These are phyloP conservation scores for Brachyopa scutellaris DNA, from an alignment of 2,888 invertebrate genomes.

Conservation along the genomic window DNA sequence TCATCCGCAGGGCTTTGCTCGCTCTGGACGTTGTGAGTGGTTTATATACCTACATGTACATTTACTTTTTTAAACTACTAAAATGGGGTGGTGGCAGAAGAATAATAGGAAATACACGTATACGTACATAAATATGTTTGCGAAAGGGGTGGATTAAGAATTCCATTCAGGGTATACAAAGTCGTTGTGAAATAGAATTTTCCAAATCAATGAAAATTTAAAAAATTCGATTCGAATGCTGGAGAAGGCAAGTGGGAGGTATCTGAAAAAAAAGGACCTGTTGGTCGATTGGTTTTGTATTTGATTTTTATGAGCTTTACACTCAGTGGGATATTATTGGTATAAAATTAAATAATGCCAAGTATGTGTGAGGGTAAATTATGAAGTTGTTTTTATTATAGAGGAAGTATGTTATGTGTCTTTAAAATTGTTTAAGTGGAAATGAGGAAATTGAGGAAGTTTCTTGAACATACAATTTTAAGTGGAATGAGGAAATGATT, in stretches of 20 bases:
- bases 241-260: neutral
- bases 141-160: constrained; percentile 40
- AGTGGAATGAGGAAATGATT: too few species aligned
- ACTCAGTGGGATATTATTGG: constrained; percentile 52
- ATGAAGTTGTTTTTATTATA: constrained; percentile 21
- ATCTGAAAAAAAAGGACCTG: constrained; percentile 56
- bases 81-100: constrained; percentile 2
- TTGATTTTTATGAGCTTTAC: constrained; percentile 69
- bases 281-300: constrained; percentile 60
- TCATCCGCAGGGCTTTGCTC: neutral
- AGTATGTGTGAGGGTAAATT: constrained; percentile 21
- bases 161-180: constrained; percentile 44
- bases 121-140: neutral
- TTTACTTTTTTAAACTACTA: too few species aligned
- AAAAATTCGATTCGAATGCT: too few species aligned
- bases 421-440: neutral
- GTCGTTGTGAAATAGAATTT: constrained; percentile 50
- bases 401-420: constrained; percentile 2
- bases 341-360: constrained; percentile 17
- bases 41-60: too few species aligned
- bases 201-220: constrained; percentile 48
- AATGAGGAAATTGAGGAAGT: too few species aligned
- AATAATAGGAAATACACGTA: constrained; percentile 29
- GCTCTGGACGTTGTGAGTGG: constrained; percentile 3
- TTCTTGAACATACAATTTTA: too few species aligned